These are phyloP conservation scores for Cephus runcator DNA, from an alignment of 2,888 invertebrate genomes.

Conservation along the genomic window DNA sequence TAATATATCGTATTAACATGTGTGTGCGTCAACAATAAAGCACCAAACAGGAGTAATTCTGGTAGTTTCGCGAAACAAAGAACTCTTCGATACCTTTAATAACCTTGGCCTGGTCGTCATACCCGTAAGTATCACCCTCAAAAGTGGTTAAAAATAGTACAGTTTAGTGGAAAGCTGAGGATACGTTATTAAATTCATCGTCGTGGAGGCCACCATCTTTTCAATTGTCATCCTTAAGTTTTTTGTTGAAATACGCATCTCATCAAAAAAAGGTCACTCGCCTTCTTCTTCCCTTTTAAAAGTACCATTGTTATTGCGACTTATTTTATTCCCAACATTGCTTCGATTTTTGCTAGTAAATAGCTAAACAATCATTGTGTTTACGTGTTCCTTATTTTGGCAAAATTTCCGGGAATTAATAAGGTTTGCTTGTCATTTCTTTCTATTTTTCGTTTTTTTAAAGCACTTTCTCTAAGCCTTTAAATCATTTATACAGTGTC, in stretches of 20 bases:
- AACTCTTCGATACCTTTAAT: slow-evolving; percentile 54
- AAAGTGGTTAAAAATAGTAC: slow-evolving; percentile 57
- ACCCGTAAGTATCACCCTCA: slow-evolving; percentile 52
- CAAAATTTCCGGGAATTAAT: background rate
- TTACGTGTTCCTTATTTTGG: background rate
- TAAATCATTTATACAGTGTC: background rate
- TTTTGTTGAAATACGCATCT: background rate
- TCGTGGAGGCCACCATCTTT: background rate
- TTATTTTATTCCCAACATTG: background rate
- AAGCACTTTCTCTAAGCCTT: background rate
- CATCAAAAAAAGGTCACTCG: background rate
- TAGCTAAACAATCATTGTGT: background rate
- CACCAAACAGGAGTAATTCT: slow-evolving; percentile 15
- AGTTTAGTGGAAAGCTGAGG: slow-evolving; percentile 36
- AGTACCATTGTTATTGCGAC: background rate
- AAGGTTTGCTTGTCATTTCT: background rate
- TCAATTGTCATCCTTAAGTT: background rate
- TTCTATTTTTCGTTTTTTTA: background rate
- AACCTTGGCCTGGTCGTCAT: slow-evolving; percentile 60
- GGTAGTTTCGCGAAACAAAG: slow-evolving; percentile 52
- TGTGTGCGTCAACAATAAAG: background rate
- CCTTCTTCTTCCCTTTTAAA: background rate
- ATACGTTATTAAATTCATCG: background rate
- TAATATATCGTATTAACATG: slow-evolving; percentile 11
- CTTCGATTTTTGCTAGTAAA: background rate